Conservation (phyloP, 2,888 invertebrate genomes). For the Tenodera sinensis region DNA sequence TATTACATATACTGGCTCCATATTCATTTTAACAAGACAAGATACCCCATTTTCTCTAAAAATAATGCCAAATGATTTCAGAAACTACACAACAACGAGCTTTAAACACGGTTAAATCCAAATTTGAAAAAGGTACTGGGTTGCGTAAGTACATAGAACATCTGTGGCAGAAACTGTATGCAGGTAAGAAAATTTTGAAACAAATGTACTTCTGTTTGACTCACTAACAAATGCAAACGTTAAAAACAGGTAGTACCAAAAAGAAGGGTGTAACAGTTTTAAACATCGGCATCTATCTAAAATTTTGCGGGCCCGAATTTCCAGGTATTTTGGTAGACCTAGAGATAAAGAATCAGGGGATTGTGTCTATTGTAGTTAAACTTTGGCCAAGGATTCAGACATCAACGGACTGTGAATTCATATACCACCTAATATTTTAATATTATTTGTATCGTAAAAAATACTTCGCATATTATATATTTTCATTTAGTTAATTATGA, state of each 20-base stretch:
- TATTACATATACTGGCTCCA: slow-evolving; percentile 13
- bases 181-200: not conserved
- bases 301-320: not conserved
- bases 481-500: slow-evolving; percentile 18
- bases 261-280: not conserved
- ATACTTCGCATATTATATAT: slow-evolving; percentile 20
- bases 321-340: not conserved
- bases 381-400: not conserved
- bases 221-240: not conserved
- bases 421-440: slow-evolving; percentile 15
- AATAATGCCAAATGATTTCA: not conserved
- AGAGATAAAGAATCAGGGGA: not conserved
- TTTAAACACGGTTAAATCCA: not conserved
- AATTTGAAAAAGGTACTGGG: not conserved
- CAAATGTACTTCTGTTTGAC: not conserved
- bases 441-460: slow-evolving; percentile 27
- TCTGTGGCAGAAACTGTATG: not conserved
- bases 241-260: not conserved
- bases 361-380: not conserved
- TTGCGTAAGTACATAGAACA: not conserved
- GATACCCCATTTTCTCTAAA: slow-evolving; percentile 6
- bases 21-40: slow-evolving; percentile 4
- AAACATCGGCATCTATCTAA: not conserved
- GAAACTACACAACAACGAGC: slow-evolving; percentile 2
- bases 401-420: not conserved